Conservation (phyloP, 1,140 invertebrate genomes). For the Tribolium castaneum region DNA sequence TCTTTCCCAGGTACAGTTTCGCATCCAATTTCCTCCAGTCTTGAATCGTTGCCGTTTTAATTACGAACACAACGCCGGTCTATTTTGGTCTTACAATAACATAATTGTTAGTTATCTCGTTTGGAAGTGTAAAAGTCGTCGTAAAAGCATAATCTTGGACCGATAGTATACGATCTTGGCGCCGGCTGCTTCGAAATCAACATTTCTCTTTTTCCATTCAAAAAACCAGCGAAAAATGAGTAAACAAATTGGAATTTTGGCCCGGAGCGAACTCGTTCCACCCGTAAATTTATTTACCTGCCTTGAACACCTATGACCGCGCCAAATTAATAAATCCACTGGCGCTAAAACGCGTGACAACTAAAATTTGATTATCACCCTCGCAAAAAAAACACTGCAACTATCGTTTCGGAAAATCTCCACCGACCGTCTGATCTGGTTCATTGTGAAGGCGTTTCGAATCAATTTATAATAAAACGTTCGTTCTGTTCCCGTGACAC, state of each 20-base stretch:
- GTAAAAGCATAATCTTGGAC: conserved; percentile 8
- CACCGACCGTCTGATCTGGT: background rate
- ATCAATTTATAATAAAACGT: conserved; percentile 9
- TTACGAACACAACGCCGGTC: background rate
- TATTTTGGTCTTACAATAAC: conserved; percentile 16
- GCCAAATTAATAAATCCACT: conserved; percentile 5
- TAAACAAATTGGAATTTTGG: conserved; percentile 22
- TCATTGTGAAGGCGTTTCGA: background rate
- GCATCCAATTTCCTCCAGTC: background rate
- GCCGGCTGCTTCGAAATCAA: background rate
- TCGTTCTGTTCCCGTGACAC: conserved; percentile 4
- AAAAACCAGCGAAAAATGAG: conserved; percentile 4
- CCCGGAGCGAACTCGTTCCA: background rate
- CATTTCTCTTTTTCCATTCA: conserved; percentile 2
- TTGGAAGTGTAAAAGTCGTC: conserved; percentile 17
- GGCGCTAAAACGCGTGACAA: background rate
- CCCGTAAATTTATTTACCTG: conserved; percentile 3
- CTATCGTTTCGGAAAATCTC: background rate
- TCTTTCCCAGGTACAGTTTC: background rate
- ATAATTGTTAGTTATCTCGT: conserved; percentile 20
- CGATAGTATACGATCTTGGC: conserved; percentile 7
- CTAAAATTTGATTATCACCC: background rate
- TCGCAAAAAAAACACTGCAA: background rate
- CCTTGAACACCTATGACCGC: conserved; percentile 7
- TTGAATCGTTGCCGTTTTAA: background rate